phyloP scores from a whole-genome alignment of 2,888 invertebrate genomes.

The Drosophila borealis region DNA sequence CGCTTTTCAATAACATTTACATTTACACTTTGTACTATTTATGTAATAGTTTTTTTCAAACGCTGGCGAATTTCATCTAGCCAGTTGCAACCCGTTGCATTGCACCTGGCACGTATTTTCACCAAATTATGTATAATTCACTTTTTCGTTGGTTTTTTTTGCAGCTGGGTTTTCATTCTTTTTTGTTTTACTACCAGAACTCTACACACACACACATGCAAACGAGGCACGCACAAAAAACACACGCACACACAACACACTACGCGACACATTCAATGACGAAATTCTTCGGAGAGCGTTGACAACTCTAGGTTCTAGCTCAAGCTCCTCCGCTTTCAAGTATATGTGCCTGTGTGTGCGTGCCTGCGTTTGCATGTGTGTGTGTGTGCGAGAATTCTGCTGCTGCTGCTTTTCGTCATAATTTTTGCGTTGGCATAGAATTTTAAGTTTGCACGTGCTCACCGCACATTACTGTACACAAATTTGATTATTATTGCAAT shows the following conservation, averaged over 20 bases:
- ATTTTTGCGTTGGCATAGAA: slow-evolving; percentile 61
- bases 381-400: slow-evolving; percentile 47
- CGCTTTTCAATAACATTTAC: slow-evolving; percentile 78
- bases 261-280: slow-evolving; percentile 78
- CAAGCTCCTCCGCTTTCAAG: slow-evolving; percentile 54
- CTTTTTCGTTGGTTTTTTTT: slow-evolving; percentile 56
- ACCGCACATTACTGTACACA: slow-evolving; percentile 32
- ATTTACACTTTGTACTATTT: slow-evolving; percentile 78
- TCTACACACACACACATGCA: slow-evolving; percentile 58
- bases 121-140: slow-evolving; percentile 63
- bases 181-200: slow-evolving; percentile 72
- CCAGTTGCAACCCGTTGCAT: slow-evolving; percentile 32
- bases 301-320: slow-evolving; percentile 78
- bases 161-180: slow-evolving; percentile 38
- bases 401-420: slow-evolving; percentile 71
- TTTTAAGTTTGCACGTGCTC: slow-evolving; percentile 49
- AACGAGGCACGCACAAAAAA: slow-evolving; percentile 62
- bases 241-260: slow-evolving; percentile 41
- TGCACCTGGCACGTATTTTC: slow-evolving; percentile 48
- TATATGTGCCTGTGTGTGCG: slow-evolving; percentile 28
- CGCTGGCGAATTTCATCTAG: slow-evolving; percentile 55
- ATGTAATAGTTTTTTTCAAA: slow-evolving; percentile 74
- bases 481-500: slow-evolving; percentile 46
- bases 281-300: slow-evolving; percentile 79
- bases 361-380: slow-evolving; percentile 36